These are phyloP conservation scores for Phoxinus dragarum DNA, from an alignment of 2,797 vertebrate species.

Conservation along the genomic window DNA sequence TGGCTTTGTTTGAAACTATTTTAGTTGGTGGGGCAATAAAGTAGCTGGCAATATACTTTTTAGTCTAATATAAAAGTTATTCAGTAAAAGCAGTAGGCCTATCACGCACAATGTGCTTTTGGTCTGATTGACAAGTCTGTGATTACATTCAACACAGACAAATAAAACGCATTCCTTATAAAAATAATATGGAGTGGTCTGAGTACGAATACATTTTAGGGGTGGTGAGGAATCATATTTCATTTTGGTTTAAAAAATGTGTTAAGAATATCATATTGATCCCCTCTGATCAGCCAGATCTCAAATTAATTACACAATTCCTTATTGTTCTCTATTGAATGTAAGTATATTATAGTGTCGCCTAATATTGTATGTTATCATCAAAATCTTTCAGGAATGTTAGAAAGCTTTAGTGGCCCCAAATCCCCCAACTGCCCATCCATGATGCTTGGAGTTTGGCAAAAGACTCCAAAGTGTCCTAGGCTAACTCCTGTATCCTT, in stretches of 20 bases:
- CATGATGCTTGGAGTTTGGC: not conserved
- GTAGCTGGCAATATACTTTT: not conserved
- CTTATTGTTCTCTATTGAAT: not conserved
- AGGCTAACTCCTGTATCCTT: not conserved
- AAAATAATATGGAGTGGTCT: not conserved
- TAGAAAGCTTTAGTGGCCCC: not conserved
- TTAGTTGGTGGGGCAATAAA: not conserved
- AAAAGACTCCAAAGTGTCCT: not conserved
- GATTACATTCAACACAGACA: not conserved
- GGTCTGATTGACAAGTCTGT: not conserved
- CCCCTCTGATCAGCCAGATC: not conserved
- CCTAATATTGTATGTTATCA: not conserved
- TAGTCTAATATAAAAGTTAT: not conserved
- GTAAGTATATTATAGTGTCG: no score
- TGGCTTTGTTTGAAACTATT: not conserved
- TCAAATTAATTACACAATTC: not conserved
- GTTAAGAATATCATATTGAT: not conserved
- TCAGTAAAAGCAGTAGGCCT: not conserved
- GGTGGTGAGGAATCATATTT: not conserved
- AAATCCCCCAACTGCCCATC: not conserved
- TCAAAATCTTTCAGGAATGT: not conserved
- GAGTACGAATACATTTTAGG: not conserved
- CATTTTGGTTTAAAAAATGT: not conserved
- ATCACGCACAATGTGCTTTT: not conserved
- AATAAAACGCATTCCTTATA: not conserved